A percentile compares a stretch with the other conserved stretches of the same genome.
Evolutionary conservation across 2,113 vertebrate species (phyloP).

Genomic region (Dascyllus trimaculatus): DNA sequence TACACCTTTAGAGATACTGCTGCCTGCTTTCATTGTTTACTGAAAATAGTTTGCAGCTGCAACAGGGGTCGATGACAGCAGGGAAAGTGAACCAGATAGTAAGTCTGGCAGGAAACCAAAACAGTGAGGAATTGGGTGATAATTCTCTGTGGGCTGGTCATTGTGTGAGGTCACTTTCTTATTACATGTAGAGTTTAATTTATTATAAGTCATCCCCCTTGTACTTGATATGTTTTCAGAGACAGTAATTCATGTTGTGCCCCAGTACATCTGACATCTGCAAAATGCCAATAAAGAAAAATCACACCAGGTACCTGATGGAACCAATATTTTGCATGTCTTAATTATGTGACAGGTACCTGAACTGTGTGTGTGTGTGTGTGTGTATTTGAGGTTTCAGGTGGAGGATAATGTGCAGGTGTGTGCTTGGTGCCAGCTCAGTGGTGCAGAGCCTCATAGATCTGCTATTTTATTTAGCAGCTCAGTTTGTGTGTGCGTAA

Average conservation of each 20-base stretch:
- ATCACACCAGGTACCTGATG: no score
- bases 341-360: constrained; percentile 14
- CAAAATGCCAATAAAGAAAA: neutral
- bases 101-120: no score
- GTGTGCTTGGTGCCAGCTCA: constrained; percentile 17
- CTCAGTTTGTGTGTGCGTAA: constrained; percentile 17
- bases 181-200: neutral
- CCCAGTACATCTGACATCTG: neutral
- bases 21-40: no score
- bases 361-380: neutral
- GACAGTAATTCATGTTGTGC: neutral
- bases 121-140: no score
- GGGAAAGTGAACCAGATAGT: no score
- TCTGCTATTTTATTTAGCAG: constrained; percentile 25
- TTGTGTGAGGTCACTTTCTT: no score
- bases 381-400: no score
- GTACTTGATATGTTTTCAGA: neutral
- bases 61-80: no score
- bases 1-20: no score
- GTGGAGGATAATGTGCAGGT: neutral
- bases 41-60: no score
- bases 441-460: constrained; percentile 24
- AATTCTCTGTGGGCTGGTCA: no score
- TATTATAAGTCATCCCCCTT: neutral
- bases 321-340: no score